A percentile compares a stretch with the other conserved stretches of the same genome.
These are phyloP conservation scores for Flexamia atlantica DNA, from an alignment of 2,888 invertebrate genomes.

Conservation along the genomic window DNA sequence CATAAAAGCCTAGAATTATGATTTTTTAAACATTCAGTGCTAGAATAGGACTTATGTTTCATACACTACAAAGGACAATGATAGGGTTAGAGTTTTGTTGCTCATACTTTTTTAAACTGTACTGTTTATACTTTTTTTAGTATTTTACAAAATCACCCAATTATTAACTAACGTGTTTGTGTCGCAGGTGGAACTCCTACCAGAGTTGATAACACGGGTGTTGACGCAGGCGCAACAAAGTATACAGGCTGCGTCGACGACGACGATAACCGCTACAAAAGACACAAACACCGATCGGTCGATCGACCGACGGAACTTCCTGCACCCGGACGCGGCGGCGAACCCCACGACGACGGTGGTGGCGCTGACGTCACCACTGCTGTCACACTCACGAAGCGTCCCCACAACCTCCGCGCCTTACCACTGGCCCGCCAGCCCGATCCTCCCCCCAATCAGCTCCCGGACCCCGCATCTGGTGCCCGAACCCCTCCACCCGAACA, in stretches of 20 bases:
- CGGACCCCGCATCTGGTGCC: slow-evolving; percentile 86
- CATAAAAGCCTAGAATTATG: no score
- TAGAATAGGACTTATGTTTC: no score
- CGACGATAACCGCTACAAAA: slow-evolving; percentile 67
- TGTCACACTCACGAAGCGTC: slow-evolving; percentile 70
- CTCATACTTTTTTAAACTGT: no score
- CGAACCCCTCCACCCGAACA: slow-evolving; percentile 75
- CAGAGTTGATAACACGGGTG: slow-evolving; percentile 88
- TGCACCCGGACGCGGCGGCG: slow-evolving; percentile 93
- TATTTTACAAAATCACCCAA: no score
- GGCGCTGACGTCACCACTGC: slow-evolving; percentile 66
- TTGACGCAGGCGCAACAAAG: slow-evolving; percentile 80
- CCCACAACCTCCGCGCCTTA: slow-evolving; percentile 71
- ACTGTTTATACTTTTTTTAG: no score
- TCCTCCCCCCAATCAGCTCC: slow-evolving; percentile 84
- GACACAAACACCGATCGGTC: slow-evolving; percentile 68
- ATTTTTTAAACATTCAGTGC: no score
- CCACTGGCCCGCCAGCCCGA: slow-evolving; percentile 72
- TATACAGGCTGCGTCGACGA: slow-evolving; percentile 69
- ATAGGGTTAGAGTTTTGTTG: no score
- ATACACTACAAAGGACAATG: no score
- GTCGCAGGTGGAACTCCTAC: slow-evolving; percentile 87
- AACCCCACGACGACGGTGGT: slow-evolving; percentile 70
- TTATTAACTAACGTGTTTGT: background rate
- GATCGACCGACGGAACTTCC: slow-evolving; percentile 82